phyloP scores from a whole-genome alignment of 2,888 invertebrate species.

The Macrophya alboannulata region DNA sequence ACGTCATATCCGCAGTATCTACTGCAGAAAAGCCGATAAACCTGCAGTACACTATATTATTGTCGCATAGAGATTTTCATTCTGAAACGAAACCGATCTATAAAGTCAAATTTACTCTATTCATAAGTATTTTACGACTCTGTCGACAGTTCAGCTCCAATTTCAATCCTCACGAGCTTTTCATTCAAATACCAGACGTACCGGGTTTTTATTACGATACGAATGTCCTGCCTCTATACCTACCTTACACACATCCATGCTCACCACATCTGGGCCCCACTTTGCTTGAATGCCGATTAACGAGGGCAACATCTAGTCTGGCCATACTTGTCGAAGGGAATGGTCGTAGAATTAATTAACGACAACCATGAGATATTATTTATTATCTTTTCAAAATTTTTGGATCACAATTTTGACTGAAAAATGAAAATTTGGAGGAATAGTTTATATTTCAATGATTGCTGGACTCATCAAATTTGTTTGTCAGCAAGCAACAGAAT shows the following conservation, averaged over 20 bases:
- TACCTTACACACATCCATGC: background rate
- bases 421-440: too few species aligned
- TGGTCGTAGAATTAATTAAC: background rate
- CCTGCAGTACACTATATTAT: constrained; percentile 10
- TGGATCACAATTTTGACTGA: background rate
- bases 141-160: constrained; percentile 16
- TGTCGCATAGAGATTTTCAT: background rate
- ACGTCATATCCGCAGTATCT: background rate
- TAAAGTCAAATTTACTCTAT: constrained; percentile 37
- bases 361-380: background rate
- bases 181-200: constrained; percentile 39
- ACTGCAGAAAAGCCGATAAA: background rate
- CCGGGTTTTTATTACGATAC: background rate
- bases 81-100: constrained; percentile 24
- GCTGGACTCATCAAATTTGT: background rate
- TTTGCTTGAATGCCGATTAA: constrained; percentile 38
- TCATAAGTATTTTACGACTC: constrained; percentile 27
- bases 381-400: background rate
- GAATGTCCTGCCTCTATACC: background rate
- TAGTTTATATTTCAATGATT: too few species aligned
- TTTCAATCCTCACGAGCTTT: constrained; percentile 18
- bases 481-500: background rate
- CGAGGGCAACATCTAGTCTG: background rate
- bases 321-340: background rate
- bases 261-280: background rate